A percentile compares a stretch with the other conserved stretches of the same genome.
phyloP scores from a whole-genome alignment of 2,888 invertebrate species.

The Torymus auratus region DNA sequence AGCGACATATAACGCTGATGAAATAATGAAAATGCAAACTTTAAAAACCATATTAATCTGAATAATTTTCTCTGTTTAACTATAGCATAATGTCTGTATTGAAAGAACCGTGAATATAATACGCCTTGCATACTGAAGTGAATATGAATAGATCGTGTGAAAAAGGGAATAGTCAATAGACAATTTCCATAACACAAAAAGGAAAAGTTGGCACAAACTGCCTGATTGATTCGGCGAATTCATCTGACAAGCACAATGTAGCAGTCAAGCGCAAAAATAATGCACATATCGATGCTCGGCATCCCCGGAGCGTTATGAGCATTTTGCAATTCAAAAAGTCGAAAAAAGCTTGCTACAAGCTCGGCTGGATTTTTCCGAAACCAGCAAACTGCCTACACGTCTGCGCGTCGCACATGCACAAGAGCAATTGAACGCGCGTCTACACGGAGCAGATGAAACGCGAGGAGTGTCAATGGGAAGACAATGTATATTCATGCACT shows the following conservation, averaged over 20 bases:
- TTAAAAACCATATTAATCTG: no score
- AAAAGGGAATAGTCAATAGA: not conserved
- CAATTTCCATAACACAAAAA: not conserved
- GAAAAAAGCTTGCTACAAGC: not conserved
- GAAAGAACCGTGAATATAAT: no score
- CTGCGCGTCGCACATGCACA: not conserved
- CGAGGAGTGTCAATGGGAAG: constrained; percentile 39
- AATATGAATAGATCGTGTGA: not conserved
- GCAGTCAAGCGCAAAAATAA: constrained; percentile 19
- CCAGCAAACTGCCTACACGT: not conserved
- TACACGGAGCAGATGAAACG: constrained; percentile 11
- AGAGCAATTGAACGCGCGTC: no score
- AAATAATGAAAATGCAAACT: no score
- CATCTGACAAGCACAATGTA: constrained; percentile 14
- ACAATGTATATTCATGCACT: constrained; percentile 32
- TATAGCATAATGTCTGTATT: no score
- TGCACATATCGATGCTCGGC: constrained; percentile 16
- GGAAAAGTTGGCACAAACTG: not conserved
- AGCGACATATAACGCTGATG: no score
- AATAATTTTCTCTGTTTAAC: no score
- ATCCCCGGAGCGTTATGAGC: not conserved
- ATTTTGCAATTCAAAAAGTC: not conserved
- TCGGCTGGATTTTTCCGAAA: not conserved
- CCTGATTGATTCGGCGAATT: constrained; percentile 33
- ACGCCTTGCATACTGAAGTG: no score